Conservation (phyloP, 2,113 vertebrate species). For the Cyprinodon brontotheroides region DNA sequence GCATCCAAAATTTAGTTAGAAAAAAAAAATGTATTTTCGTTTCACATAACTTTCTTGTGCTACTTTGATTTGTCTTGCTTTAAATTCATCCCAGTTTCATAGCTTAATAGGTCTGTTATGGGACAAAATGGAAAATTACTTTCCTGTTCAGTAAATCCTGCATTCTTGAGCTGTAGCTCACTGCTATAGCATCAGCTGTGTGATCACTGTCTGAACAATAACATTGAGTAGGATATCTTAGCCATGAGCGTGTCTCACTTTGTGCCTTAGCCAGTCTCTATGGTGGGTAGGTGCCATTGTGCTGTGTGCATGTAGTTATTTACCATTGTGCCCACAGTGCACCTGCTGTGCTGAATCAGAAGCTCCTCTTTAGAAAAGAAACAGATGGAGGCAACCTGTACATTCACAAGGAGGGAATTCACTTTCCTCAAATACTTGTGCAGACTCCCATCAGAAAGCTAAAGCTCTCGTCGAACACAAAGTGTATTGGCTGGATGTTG, state of each 20-base stretch:
- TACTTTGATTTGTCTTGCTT: not conserved
- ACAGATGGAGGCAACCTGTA: constrained; percentile 64
- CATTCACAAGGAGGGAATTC: constrained; percentile 52
- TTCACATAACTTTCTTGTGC: not conserved
- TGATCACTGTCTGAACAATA: constrained; percentile 20
- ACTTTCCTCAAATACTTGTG: constrained; percentile 46
- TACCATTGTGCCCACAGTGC: constrained; percentile 61
- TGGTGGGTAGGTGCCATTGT: constrained; percentile 33
- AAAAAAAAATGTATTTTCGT: too few species aligned
- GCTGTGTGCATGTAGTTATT: constrained; percentile 38
- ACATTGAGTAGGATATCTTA: constrained; percentile 23
- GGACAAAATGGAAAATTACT: too few species aligned
- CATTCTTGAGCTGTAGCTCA: not conserved
- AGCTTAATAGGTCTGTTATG: not conserved
- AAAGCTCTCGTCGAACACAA: constrained; percentile 35
- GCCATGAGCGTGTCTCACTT: constrained; percentile 4
- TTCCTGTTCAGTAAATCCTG: not conserved
- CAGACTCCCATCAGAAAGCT: constrained; percentile 40
- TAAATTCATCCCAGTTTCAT: too few species aligned
- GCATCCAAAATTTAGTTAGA: too few species aligned
- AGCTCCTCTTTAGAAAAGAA: constrained; percentile 55
- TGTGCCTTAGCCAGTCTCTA: constrained; percentile 14
- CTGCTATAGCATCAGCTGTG: not conserved
- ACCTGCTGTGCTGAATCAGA: constrained; percentile 59
- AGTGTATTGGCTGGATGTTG: constrained; percentile 26